Evolutionary conservation across 1,140 invertebrate genomes (phyloP).

Genomic region (Acyrthosiphon pisum): DNA sequence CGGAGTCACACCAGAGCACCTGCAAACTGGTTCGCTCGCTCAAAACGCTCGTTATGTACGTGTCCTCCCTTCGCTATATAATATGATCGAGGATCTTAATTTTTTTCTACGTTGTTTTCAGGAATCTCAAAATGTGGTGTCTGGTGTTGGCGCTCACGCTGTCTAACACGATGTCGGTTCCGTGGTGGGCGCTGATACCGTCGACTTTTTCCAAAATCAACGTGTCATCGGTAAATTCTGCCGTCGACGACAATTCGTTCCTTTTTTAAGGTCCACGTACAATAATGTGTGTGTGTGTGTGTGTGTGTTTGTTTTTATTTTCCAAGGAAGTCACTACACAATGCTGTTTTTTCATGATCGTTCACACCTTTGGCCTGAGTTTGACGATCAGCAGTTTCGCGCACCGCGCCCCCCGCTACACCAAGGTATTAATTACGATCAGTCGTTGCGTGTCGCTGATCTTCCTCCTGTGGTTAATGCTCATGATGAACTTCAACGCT

Average conservation of each 20-base stretch:
- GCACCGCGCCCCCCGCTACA: neutral
- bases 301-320: neutral
- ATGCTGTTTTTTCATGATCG: neutral
- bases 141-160: neutral
- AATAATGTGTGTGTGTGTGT: neutral
- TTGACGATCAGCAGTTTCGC: neutral
- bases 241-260: neutral
- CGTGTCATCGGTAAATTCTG: neutral
- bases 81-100: neutral
- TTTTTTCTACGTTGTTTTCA: neutral
- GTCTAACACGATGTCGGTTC: neutral
- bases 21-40: neutral
- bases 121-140: neutral
- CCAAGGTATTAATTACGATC: neutral
- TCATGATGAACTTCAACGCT: neutral
- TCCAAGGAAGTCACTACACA: constrained; percentile 1
- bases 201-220: constrained; percentile 3
- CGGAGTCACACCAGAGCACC: neutral
- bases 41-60: neutral
- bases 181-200: neutral
- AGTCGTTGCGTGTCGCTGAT: neutral
- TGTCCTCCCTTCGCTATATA: neutral
- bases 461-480: constrained; percentile 13
- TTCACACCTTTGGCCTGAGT: neutral
- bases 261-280: neutral